Evolutionary conservation across 1,140 invertebrate species (phyloP).

Genomic region (Anastatus disparis): DNA sequence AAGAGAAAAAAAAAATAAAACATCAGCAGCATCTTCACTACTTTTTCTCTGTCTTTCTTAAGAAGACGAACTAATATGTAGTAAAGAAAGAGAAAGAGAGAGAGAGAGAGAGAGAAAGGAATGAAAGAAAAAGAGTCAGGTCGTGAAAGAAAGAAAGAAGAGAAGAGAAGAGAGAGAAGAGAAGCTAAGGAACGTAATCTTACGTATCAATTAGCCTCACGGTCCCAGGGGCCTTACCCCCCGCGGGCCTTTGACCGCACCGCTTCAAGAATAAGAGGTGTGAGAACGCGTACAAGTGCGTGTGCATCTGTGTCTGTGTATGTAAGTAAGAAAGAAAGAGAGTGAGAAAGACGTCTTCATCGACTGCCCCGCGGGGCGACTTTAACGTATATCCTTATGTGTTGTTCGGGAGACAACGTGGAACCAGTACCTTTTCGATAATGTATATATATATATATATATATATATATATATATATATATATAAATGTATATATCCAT

Average conservation of each 20-base stretch:
- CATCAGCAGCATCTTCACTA: conserved; percentile 1
- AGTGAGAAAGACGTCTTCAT: conserved; percentile 54
- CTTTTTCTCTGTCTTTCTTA: too few relatives aligned
- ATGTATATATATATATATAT: too few relatives aligned
- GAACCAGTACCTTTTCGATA: too few relatives aligned
- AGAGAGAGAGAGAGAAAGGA: conserved; percentile 1
- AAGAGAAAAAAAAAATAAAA: conserved; percentile 3
- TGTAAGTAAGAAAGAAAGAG: neutral
- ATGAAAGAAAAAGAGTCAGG: neutral
- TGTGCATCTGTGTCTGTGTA: too few relatives aligned
- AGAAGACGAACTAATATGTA: conserved; percentile 10
- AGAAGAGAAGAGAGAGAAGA: conserved; percentile 25
- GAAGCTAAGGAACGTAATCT: conserved; percentile 61
- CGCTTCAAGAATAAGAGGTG: conserved; percentile 63
- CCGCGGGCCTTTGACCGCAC: conserved; percentile 67
- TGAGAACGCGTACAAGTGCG: conserved; percentile 61
- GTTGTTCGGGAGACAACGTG: too few relatives aligned
- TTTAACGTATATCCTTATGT: conserved; percentile 8
- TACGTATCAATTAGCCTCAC: conserved; percentile 68
- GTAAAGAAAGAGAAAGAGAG: conserved; percentile 2
- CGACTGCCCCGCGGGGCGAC: conserved; percentile 38
- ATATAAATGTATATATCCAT: too few relatives aligned
- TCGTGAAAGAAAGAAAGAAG: neutral
- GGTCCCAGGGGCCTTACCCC: conserved; percentile 65
- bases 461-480: too few relatives aligned